These are phyloP conservation scores for Globodera rostochiensis DNA, from an alignment of 1,140 invertebrate genomes.

Conservation along the genomic window DNA sequence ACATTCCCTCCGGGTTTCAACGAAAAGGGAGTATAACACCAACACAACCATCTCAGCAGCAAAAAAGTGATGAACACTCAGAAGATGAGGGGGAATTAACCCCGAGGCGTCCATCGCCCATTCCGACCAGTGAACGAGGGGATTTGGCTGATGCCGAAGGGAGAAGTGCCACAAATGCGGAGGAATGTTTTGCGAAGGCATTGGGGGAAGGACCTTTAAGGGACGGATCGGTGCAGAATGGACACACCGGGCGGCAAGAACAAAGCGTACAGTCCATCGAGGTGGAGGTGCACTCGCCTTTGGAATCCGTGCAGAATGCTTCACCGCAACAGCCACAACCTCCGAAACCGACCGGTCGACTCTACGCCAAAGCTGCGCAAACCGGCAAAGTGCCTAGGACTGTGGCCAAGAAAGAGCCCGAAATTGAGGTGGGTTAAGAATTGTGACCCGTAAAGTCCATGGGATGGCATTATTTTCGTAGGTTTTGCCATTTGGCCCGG, in stretches of 20 bases:
- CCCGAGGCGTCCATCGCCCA: neutral
- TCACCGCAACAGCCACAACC: neutral
- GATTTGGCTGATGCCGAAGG: neutral
- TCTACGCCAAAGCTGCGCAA: conserved; percentile 7
- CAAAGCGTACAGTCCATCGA: neutral
- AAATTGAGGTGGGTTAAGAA: neutral
- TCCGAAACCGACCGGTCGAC: neutral
- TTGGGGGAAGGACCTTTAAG: neutral
- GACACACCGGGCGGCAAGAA: no score
- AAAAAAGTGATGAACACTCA: neutral
- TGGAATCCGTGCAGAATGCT: neutral
- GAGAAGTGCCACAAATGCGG: neutral
- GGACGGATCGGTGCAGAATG: neutral
- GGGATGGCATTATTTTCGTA: neutral
- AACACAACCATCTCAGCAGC: neutral
- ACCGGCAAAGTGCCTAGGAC: neutral
- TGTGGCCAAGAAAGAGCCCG: neutral
- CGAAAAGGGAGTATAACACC: no score
- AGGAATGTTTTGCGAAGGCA: neutral
- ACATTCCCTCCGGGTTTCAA: neutral
- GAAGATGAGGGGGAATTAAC: neutral
- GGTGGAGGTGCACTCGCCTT: neutral
- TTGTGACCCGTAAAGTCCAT: no score
- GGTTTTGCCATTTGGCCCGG: neutral
- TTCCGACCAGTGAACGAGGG: neutral